A percentile compares a stretch with the other conserved stretches of the same genome.
These are phyloP conservation scores for Drosophila parthenogenetica DNA, from an alignment of 2,888 invertebrate genomes.

Conservation along the genomic window DNA sequence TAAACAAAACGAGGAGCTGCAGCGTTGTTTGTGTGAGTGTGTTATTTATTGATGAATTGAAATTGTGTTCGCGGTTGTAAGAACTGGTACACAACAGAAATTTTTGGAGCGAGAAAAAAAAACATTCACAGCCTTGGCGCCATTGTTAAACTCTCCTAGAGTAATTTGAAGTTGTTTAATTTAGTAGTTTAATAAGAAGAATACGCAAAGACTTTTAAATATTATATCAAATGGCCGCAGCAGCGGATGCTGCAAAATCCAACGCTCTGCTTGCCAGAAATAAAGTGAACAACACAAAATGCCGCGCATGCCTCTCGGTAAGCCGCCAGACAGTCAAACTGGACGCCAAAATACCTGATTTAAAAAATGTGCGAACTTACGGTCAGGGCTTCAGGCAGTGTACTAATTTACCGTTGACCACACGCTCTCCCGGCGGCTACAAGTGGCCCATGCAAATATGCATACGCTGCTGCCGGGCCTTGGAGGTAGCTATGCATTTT, in stretches of 20 bases:
- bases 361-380: constrained; percentile 64
- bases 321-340: constrained; percentile 65
- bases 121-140: constrained; percentile 23
- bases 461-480: constrained; percentile 76
- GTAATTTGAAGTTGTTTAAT: constrained; percentile 5
- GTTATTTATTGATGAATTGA: too few relatives aligned
- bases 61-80: too few relatives aligned
- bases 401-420: constrained; percentile 46
- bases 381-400: constrained; percentile 65
- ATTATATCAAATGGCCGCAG: constrained; percentile 44
- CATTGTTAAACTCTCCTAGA: constrained; percentile 14
- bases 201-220: neutral
- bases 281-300: constrained; percentile 65
- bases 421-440: constrained; percentile 48
- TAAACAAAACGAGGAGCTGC: too few relatives aligned
- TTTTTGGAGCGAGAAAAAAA: constrained; percentile 32
- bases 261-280: constrained; percentile 59
- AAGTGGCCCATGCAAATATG: constrained; percentile 76
- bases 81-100: neutral
- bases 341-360: constrained; percentile 58
- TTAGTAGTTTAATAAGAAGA: neutral
- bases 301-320: constrained; percentile 74
- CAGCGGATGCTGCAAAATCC: constrained; percentile 56
- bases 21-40: too few relatives aligned
- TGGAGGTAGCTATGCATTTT: constrained; percentile 79